Conservation (phyloP, 1,140 invertebrate species). For the Notospermus geniculatus region DNA sequence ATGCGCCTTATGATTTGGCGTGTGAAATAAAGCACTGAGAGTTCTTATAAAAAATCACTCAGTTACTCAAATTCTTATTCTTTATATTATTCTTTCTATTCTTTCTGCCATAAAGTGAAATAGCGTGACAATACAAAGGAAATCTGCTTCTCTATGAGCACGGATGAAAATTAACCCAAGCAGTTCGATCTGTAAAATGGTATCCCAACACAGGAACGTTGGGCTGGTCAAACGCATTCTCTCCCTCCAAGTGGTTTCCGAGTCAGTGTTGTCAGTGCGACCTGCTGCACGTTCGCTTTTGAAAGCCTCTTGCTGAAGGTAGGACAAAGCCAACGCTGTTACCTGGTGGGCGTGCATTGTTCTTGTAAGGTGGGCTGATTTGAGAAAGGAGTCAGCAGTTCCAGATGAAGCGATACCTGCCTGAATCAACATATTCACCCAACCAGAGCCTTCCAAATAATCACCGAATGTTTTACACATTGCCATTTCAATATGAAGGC, state of each 20-base stretch:
- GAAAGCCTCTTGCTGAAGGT: constrained; percentile 19
- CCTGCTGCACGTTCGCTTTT: neutral
- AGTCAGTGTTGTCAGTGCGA: neutral
- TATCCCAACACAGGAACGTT: neutral
- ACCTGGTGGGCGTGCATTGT: constrained; percentile 11
- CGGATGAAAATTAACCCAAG: constrained; percentile 14
- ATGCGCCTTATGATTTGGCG: too few relatives aligned
- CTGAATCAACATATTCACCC: constrained; percentile 10
- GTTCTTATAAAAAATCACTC: too few relatives aligned
- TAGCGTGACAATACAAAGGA: too few relatives aligned
- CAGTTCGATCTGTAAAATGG: constrained; percentile 7
- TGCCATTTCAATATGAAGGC: too few relatives aligned
- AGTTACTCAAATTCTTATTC: too few relatives aligned
- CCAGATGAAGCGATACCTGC: constrained; percentile 8
- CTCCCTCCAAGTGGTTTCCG: neutral
- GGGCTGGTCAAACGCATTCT: neutral
- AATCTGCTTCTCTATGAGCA: constrained; percentile 5
- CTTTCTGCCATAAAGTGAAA: too few relatives aligned
- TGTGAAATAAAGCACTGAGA: too few relatives aligned
- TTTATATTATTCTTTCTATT: too few relatives aligned
- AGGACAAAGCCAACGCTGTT: constrained; percentile 13
- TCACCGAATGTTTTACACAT: constrained; percentile 18
- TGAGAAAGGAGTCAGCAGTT: constrained; percentile 19
- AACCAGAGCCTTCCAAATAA: constrained; percentile 12
- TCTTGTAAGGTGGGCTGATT: constrained; percentile 16